Percentiles rank a stretch among this genome's conserved stretches.
Conservation (phyloP, 2,797 vertebrate species). For the Hippopotamyrus pictus region DNA sequence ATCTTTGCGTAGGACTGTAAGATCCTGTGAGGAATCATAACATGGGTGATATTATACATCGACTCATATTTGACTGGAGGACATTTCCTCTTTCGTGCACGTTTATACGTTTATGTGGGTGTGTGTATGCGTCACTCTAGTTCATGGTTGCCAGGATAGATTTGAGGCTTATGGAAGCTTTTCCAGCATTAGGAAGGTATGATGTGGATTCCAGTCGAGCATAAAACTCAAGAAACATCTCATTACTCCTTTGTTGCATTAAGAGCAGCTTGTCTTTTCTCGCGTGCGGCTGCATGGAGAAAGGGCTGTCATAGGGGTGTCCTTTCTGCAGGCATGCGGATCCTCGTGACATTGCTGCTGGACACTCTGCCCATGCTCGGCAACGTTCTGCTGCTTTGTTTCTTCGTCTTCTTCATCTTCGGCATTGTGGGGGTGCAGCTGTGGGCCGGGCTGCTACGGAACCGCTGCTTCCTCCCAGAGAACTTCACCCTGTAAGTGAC, state of each 20-base stretch:
- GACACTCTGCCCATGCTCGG: conserved; percentile 84
- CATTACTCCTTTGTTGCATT: background rate
- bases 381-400: conserved; percentile 80
- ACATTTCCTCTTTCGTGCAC: conserved; percentile 2
- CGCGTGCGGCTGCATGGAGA: background rate
- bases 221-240: background rate
- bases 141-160: background rate
- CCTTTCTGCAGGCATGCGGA: conserved; percentile 81
- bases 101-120: conserved; percentile 15
- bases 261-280: background rate
- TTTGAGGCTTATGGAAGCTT: background rate
- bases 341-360: conserved; percentile 78
- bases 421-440: conserved; percentile 83
- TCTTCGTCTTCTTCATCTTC: conserved; percentile 87
- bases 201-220: background rate
- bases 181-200: background rate
- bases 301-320: background rate
- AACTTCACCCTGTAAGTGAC: conserved; percentile 90
- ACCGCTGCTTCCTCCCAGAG: conserved; percentile 82
- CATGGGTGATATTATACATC: background rate
- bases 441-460: conserved; percentile 81
- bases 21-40: background rate
- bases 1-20: background rate
- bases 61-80: background rate
- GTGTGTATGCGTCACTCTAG: background rate